A percentile compares a stretch with the other conserved stretches of the same genome.
Evolutionary conservation across 2,797 vertebrate species (phyloP).

Genomic region (Sciurus vulgaris): DNA sequence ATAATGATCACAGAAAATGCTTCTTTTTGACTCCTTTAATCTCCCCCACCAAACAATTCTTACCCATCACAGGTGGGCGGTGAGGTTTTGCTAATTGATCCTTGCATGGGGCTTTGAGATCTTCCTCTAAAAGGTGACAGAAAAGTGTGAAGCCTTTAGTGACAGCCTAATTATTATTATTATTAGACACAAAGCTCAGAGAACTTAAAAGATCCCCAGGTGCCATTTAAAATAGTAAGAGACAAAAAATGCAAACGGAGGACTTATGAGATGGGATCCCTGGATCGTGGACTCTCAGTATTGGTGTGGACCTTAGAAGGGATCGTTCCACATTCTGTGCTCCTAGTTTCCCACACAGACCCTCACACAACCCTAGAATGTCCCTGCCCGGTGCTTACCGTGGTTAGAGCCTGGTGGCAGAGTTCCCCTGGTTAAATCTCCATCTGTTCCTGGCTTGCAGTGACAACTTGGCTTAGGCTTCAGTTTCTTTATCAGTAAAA

Average conservation of each 20-base stretch:
- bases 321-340: neutral
- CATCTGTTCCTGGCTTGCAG: neutral
- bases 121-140: constrained; percentile 73
- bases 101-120: constrained; percentile 67
- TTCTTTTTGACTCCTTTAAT: constrained; percentile 47
- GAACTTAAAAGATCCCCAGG: constrained; percentile 76
- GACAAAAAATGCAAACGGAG: constrained; percentile 59
- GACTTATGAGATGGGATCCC: constrained; percentile 55
- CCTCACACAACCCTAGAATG: neutral
- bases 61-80: constrained; percentile 26
- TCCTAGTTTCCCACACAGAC: neutral
- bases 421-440: neutral
- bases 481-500: neutral
- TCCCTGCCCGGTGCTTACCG: neutral
- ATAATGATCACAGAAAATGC: constrained; percentile 39
- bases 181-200: constrained; percentile 71
- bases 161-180: constrained; percentile 84
- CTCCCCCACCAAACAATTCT: constrained; percentile 37
- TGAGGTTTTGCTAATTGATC: constrained; percentile 77
- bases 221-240: constrained; percentile 79
- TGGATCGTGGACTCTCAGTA: neutral
- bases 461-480: neutral
- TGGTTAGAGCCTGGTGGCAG: too few relatives aligned
- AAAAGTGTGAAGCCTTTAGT: constrained; percentile 59
- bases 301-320: neutral